Evolutionary conservation across 2,113 vertebrate genomes (phyloP).

Genomic region (Suncus etruscus): DNA sequence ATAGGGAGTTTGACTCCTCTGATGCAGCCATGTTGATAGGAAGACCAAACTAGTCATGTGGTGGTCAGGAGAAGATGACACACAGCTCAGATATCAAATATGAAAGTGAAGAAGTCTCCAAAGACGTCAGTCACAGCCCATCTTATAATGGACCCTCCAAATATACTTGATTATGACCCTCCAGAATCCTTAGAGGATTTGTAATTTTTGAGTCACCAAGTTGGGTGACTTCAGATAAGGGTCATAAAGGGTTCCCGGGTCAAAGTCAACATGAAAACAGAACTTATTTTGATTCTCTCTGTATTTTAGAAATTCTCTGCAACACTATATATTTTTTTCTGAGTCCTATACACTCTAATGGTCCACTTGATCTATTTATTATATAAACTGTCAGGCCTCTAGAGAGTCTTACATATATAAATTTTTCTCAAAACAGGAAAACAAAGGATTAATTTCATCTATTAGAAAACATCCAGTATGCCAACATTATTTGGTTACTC

Average conservation of each 20-base stretch:
- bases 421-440: neutral
- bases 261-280: neutral
- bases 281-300: neutral
- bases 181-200: neutral
- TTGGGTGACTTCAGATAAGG: neutral
- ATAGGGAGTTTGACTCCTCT: neutral
- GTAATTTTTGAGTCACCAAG: neutral
- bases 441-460: conserved; percentile 8
- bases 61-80: neutral
- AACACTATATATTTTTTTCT: conserved; percentile 28
- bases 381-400: neutral
- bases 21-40: neutral
- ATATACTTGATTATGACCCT: neutral
- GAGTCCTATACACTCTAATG: neutral
- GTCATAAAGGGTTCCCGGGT: neutral
- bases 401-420: neutral
- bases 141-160: neutral
- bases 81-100: neutral
- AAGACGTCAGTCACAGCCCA: too few relatives aligned
- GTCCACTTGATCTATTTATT: neutral
- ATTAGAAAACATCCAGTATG: neutral
- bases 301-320: neutral
- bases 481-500: neutral
- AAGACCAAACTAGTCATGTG: neutral
- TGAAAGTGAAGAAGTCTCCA: neutral